These are phyloP conservation scores for Sminthurides bifidus DNA, from an alignment of 1,140 invertebrate genomes.

Conservation along the genomic window DNA sequence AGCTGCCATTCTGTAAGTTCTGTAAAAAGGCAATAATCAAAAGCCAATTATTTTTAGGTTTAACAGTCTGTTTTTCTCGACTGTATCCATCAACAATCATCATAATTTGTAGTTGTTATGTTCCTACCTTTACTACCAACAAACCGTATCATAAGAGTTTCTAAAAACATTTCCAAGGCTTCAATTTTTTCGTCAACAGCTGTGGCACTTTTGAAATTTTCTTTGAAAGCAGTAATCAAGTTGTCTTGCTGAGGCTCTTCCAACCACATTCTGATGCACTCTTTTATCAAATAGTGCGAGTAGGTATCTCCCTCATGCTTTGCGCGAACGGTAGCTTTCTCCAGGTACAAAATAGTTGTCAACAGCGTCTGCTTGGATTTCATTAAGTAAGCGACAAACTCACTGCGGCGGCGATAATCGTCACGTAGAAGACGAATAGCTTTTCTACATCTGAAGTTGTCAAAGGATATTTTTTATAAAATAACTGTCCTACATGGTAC, in stretches of 20 bases:
- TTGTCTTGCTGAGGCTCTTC: conserved; percentile 39
- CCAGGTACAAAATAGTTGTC: conserved; percentile 62
- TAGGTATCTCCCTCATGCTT: conserved; percentile 44
- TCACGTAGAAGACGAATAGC: conserved; percentile 64
- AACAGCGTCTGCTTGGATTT: conserved; percentile 68
- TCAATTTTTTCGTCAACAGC: conserved; percentile 72
- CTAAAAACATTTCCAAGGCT: conserved; percentile 41
- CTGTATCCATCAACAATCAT: no score
- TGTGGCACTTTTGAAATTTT: conserved; percentile 60
- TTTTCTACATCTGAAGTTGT: conserved; percentile 50
- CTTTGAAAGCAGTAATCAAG: conserved; percentile 47
- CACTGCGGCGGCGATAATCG: conserved; percentile 63
- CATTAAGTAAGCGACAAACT: conserved; percentile 75
- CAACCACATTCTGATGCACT: conserved; percentile 67
- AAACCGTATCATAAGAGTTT: conserved; percentile 16
- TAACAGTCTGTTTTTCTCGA: no score
- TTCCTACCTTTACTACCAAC: conserved; percentile 17
- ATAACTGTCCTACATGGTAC: conserved; percentile 6
- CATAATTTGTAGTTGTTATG: no score
- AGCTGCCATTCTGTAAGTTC: conserved; percentile 28
- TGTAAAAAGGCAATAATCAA: conserved; percentile 1
- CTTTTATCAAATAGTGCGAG: conserved; percentile 61
- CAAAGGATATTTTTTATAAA: not conserved
- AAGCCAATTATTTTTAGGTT: not conserved
- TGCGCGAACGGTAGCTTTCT: conserved; percentile 40